Base-by-base conservation (phyloP, 2,888 invertebrate species). In the Leptinotarsa juncta region DNA sequence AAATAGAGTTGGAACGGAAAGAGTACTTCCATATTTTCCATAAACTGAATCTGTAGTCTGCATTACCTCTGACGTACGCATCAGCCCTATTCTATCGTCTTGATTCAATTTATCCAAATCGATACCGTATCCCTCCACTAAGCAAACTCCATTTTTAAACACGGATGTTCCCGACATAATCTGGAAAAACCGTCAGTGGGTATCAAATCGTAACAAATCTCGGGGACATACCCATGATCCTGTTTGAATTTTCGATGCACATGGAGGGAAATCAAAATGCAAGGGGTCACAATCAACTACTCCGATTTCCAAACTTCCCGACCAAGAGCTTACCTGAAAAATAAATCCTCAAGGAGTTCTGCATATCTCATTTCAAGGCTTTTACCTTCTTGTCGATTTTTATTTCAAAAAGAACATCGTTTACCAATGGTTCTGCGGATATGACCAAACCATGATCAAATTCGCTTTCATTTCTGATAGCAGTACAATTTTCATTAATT, bases 391-490 rank as follows among this genome's bases (percentile, higher is more conserved):
- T 93, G 86, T 96, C 96, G 84, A 97, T 94, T 83, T 93, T 92
- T 78, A 97, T 93, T 91, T 96, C 95, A 87, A 97, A 97, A 73
- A 96, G 88, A 78, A 94, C 91, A 89, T 96, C 95, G 86, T 96
- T 94, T 77, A 90, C 89, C 48, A 97, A 89, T 4, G 96, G 94
- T 81, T 94, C 93, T 5, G 93, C 92, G 83, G 95, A 94, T 80
- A 97, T 91, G 42, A 96, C 95, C 79, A 97, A 88, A n/a, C 96
- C 96, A 89, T 95, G 94, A 88, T 96, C 96, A 85, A 95, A 96
- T 86, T 96, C 95, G 72, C 94, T 93, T 83, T 93, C 92, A 85
- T 93, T 93, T 82, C 96, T 90, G 77, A 93, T 91, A 20, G 96
- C 96, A 49, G 96, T 96, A 76, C 93, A 92, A 88, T 94, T 94